Evolutionary conservation across 64 coral and sea anemone genomes (phyloP).

Genomic region (Montipora foliosa): DNA sequence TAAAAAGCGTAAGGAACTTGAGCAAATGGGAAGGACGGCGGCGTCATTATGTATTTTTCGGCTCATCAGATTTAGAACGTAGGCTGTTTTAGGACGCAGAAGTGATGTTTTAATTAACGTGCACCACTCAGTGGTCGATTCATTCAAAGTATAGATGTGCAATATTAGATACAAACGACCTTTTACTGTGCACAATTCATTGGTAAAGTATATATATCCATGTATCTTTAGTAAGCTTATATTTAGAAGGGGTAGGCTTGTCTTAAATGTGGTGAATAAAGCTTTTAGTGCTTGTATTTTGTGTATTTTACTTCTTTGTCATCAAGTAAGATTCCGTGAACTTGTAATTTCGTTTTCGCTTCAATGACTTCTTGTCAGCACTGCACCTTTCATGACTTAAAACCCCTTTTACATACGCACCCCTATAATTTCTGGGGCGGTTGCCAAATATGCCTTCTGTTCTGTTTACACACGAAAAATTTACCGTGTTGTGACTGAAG

Average conservation of each 20-base stretch:
- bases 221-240: slow-evolving; percentile 27
- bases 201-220: slow-evolving; percentile 38
- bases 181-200: slow-evolving; percentile 25
- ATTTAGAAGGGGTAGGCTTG: slow-evolving; percentile 39
- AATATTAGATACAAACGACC: slow-evolving; percentile 14
- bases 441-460: too few species aligned
- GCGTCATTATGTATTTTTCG: slow-evolving; percentile 15
- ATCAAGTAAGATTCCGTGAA: neutral
- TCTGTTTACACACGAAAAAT: too few species aligned
- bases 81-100: slow-evolving; percentile 24
- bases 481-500: too few species aligned
- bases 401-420: too few species aligned
- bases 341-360: too few species aligned
- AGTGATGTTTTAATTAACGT: slow-evolving; percentile 37
- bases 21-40: slow-evolving; percentile 9
- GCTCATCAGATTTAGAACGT: slow-evolving; percentile 4
- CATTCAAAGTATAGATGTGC: slow-evolving; percentile 45
- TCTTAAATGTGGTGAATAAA: slow-evolving; percentile 33
- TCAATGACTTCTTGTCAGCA: too few species aligned
- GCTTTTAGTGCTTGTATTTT: slow-evolving; percentile 32
- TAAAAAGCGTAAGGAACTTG: neutral
- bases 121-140: slow-evolving; percentile 22
- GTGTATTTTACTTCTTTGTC: neutral
- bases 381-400: too few species aligned
- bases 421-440: too few species aligned